These are phyloP conservation scores for Ophiothrix spiculata DNA, from an alignment of 35 echinoderm and acorn worm genomes.

Conservation along the genomic window DNA sequence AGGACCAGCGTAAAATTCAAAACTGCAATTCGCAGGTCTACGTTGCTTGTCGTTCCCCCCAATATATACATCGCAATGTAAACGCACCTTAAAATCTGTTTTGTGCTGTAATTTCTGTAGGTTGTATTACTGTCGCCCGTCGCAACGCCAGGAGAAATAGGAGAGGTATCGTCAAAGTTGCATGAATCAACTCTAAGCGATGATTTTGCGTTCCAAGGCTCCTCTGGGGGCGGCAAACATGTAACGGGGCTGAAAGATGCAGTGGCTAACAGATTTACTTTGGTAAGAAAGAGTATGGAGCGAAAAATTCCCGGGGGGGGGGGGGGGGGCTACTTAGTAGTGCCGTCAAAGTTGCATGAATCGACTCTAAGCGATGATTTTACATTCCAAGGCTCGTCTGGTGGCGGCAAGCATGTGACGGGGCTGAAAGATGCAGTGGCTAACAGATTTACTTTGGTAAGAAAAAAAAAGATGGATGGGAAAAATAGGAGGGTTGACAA, in stretches of 20 bases:
- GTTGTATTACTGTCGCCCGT: slow-evolving; percentile 88
- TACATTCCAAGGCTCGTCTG: slow-evolving; percentile 20
- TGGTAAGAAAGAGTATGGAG: no score
- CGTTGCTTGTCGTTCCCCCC: no score
- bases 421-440: slow-evolving; percentile 66
- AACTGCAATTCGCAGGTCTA: no score
- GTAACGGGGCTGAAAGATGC: slow-evolving; percentile 67
- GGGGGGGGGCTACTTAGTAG: no score
- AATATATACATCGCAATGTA: no score
- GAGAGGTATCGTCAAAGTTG: slow-evolving; percentile 47
- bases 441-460: slow-evolving; percentile 87
- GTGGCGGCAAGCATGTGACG: slow-evolving; percentile 26
- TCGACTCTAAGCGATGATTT: slow-evolving; percentile 63
- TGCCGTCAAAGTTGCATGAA: slow-evolving; percentile 58
- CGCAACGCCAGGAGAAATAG: slow-evolving; percentile 16
- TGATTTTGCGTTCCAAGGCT: slow-evolving; percentile 57
- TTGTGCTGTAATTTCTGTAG: slow-evolving; percentile 16
- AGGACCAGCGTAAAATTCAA: no score
- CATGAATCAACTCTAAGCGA: slow-evolving; percentile 53
- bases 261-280: slow-evolving; percentile 69
- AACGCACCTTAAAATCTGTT: no score
- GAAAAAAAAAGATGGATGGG: no score
- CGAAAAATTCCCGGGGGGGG: no score
- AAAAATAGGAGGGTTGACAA: no score
- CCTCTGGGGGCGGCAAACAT: neutral